These are phyloP conservation scores for Drosophila tanythrix DNA, from an alignment of 2,888 invertebrate species.

Conservation along the genomic window DNA sequence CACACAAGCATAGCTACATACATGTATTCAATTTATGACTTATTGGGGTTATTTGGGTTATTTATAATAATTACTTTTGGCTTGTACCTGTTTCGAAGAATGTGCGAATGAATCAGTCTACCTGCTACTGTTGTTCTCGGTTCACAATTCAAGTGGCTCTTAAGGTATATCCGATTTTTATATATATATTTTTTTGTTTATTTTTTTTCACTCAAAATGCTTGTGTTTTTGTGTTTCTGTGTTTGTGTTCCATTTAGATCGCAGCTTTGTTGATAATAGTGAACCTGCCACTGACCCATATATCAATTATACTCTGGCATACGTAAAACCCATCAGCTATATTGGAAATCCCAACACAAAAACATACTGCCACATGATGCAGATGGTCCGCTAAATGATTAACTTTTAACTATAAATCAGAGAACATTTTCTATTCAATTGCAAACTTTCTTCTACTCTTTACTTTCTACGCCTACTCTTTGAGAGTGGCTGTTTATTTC, in stretches of 20 bases:
- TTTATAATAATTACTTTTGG: slow-evolving; percentile 14
- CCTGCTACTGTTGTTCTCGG: not conserved
- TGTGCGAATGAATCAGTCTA: not conserved
- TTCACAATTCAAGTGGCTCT: not conserved
- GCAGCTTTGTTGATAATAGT: slow-evolving; percentile 44
- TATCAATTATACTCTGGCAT: slow-evolving; percentile 10
- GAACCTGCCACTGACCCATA: slow-evolving; percentile 54
- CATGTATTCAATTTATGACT: not conserved
- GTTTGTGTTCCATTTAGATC: not conserved
- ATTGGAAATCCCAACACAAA: slow-evolving; percentile 5
- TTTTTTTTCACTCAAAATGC: not conserved
- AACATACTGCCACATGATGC: not conserved
- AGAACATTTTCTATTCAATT: not conserved
- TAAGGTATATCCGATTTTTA: not conserved
- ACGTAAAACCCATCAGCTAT: not conserved
- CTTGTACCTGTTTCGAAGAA: slow-evolving; percentile 16
- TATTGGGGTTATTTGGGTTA: not conserved
- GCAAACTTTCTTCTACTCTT: not conserved
- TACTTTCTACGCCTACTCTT: not conserved
- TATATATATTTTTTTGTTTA: not conserved
- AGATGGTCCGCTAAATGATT: not conserved
- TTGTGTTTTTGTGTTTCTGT: not conserved
- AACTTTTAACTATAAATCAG: not conserved
- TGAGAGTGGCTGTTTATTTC: not conserved
- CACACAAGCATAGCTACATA: not conserved